A percentile compares a stretch with the other conserved stretches of the same genome.
phyloP scores from a whole-genome alignment of 2,888 invertebrate genomes.

The Labia minor region DNA sequence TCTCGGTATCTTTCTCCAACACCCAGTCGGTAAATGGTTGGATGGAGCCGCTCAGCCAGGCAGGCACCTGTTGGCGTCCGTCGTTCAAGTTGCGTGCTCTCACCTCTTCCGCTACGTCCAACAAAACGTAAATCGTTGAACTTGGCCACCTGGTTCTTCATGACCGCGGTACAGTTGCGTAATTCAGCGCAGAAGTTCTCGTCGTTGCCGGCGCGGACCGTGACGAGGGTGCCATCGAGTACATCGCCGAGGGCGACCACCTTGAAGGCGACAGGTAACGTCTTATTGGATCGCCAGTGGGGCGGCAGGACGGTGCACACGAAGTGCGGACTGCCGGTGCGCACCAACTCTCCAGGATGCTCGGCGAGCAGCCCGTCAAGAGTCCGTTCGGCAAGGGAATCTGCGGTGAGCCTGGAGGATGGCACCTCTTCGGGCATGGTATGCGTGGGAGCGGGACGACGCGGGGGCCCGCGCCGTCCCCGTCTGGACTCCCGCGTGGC shows the following conservation, averaged over 20 bases:
- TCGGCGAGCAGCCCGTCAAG: slow-evolving; percentile 75
- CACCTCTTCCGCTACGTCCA: slow-evolving; percentile 92
- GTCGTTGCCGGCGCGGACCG: slow-evolving; percentile 90
- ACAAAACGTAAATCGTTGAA: slow-evolving; percentile 96
- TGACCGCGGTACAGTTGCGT: slow-evolving; percentile 83
- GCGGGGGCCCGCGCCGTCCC: not conserved
- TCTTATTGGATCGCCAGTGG: slow-evolving; percentile 97
- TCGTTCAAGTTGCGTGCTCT: slow-evolving; percentile 35
- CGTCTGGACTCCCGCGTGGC: not conserved
- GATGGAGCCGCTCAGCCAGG: not conserved
- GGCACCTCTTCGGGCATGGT: not conserved
- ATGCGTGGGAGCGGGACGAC: not conserved
- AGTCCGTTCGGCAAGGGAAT: slow-evolving; percentile 71
- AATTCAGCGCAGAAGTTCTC: slow-evolving; percentile 93
- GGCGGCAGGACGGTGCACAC: slow-evolving; percentile 78
- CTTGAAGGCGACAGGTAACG: slow-evolving; percentile 89
- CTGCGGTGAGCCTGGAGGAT: slow-evolving; percentile 50
- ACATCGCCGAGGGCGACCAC: slow-evolving; percentile 87
- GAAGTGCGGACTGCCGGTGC: slow-evolving; percentile 92
- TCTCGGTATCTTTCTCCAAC: not conserved
- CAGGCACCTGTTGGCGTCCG: not conserved
- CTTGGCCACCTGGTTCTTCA: slow-evolving; percentile 95
- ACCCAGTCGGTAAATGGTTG: no score
- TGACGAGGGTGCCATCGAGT: slow-evolving; percentile 87
- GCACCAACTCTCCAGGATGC: slow-evolving; percentile 83